Conservation (phyloP, 2,888 invertebrate genomes). For the Melieria omissa region DNA sequence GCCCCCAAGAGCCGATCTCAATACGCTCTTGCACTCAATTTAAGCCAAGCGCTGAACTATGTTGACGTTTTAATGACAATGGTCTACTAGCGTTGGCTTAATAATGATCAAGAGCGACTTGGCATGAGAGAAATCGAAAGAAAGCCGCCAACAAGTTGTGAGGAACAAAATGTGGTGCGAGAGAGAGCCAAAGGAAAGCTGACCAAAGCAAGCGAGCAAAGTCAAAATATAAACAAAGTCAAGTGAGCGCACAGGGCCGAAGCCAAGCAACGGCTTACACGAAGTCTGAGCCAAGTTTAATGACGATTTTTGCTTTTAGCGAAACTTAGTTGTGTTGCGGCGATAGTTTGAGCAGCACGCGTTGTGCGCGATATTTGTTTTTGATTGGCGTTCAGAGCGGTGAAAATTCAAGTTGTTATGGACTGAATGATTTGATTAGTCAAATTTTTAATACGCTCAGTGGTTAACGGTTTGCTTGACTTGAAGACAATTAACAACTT, state of each 20-base stretch:
- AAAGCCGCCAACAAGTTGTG: too few relatives aligned
- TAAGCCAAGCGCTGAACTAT: too few relatives aligned
- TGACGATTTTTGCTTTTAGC: neutral
- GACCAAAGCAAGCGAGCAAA: neutral
- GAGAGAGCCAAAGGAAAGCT: neutral
- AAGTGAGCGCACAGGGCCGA: neutral
- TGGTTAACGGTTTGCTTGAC: too few relatives aligned
- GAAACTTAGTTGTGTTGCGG: conserved; percentile 33
- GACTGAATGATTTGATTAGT: too few relatives aligned
- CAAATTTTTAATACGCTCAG: too few relatives aligned
- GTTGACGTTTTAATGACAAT: too few relatives aligned
- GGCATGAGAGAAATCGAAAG: too few relatives aligned
- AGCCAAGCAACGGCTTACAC: neutral
- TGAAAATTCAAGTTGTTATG: too few relatives aligned
- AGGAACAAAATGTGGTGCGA: neutral
- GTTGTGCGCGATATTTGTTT: conserved; percentile 7
- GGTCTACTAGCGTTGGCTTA: neutral
- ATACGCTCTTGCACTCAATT: too few relatives aligned
- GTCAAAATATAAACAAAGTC: conserved; percentile 25
- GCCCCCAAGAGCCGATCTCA: too few relatives aligned
- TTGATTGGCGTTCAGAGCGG: too few relatives aligned
- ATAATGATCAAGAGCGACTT: neutral
- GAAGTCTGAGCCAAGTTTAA: conserved; percentile 34
- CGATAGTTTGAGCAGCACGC: conserved; percentile 25
- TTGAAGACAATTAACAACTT: too few relatives aligned